A percentile compares a stretch with the other conserved stretches of the same genome.
phyloP scores from a whole-genome alignment of 2,113 vertebrate genomes.

The Stercorarius parasiticus region DNA sequence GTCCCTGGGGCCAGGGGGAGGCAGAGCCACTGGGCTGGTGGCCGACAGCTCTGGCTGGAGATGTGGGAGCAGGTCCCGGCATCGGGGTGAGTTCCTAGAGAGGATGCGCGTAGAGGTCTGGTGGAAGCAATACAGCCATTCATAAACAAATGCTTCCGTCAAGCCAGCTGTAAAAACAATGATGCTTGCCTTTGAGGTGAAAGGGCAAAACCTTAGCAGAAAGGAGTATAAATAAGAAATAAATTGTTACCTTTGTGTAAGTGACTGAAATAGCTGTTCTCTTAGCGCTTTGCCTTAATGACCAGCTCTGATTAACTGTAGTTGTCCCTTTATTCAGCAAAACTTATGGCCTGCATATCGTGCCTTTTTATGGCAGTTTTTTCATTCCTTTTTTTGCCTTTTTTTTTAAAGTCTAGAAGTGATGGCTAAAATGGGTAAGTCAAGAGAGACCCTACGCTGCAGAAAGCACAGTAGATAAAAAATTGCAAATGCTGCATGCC shows the following conservation, averaged over 20 bases:
- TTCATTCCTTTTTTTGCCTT: neutral
- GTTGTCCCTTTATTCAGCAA: neutral
- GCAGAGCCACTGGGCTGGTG: neutral
- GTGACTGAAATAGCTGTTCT: constrained; percentile 34
- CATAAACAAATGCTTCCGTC: constrained; percentile 41
- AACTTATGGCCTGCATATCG: neutral
- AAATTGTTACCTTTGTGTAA: constrained; percentile 34
- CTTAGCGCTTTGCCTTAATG: constrained; percentile 12
- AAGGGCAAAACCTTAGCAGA: constrained; percentile 45
- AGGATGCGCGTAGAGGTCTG: neutral
- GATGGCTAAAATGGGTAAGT: neutral
- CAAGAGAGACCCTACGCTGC: neutral
- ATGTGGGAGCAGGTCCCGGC: neutral
- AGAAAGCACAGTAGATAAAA: neutral
- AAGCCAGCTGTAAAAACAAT: constrained; percentile 68
- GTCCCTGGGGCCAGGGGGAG: neutral
- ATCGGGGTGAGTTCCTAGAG: neutral
- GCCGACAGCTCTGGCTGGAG: neutral
- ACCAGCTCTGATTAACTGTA: neutral
- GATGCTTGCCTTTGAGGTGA: constrained; percentile 2
- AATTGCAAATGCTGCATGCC: neutral
- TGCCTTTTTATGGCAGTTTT: neutral
- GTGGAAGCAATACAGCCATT: constrained; percentile 28
- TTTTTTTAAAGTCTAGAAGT: neutral
- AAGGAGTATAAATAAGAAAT: constrained; percentile 43